phyloP scores from a whole-genome alignment of 2,113 vertebrate genomes.

The Pithys albifrons region DNA sequence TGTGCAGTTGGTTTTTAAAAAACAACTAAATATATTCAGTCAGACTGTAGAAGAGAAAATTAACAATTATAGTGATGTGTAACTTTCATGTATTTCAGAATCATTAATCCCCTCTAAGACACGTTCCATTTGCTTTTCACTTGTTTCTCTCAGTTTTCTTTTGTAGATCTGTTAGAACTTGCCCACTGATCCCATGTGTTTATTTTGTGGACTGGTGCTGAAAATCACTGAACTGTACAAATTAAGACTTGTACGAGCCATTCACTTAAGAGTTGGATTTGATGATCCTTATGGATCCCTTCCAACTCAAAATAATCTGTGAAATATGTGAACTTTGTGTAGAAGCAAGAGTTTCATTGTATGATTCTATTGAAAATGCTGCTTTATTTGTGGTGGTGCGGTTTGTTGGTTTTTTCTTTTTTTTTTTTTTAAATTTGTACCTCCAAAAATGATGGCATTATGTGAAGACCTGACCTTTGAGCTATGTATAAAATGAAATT shows the following conservation, averaged over 20 bases:
- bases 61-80: not conserved
- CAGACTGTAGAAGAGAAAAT: not conserved
- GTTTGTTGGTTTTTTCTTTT: too few species aligned
- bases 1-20: not conserved
- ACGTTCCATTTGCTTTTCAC: not conserved
- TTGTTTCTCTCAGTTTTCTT: not conserved
- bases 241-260: not conserved
- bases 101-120: not conserved
- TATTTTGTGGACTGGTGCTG: not conserved
- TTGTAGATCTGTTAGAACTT: not conserved
- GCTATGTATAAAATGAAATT: not conserved
- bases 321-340: not conserved
- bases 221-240: not conserved
- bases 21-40: not conserved
- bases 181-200: not conserved
- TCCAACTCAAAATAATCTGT: not conserved
- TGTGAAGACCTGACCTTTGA: not conserved
- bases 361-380: not conserved
- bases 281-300: not conserved
- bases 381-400: not conserved
- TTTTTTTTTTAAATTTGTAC: not conserved
- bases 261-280: not conserved
- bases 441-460: not conserved
- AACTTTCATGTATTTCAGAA: not conserved
- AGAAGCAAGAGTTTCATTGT: not conserved